Percentiles rank a stretch among this genome's conserved stretches.
Conservation (phyloP, 53 echinoderm and acorn worm species). For the Apostichopus leukothele region DNA sequence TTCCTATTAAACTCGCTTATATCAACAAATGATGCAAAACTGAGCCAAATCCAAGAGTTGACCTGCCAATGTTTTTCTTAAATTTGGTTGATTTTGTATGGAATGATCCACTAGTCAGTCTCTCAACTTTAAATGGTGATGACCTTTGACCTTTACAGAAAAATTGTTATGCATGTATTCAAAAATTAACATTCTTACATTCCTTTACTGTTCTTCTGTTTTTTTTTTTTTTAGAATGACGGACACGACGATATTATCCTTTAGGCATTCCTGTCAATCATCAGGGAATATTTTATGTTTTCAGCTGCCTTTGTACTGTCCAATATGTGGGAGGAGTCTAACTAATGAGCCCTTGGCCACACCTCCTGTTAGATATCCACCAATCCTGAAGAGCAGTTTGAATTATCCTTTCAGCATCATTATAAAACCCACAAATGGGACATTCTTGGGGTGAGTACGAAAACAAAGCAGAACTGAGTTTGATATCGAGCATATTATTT, state of each 20-base stretch:
- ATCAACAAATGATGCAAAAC: too few relatives aligned
- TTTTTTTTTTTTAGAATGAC: background rate
- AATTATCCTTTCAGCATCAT: conserved; percentile 61
- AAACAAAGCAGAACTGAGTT: too few relatives aligned
- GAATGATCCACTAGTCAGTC: too few relatives aligned
- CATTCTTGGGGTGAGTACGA: conserved; percentile 65
- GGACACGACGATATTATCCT: conserved; percentile 43
- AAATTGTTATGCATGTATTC: too few relatives aligned
- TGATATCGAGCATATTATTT: too few relatives aligned
- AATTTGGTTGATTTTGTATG: too few relatives aligned
- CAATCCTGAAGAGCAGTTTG: conserved; percentile 60
- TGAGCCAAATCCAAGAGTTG: too few relatives aligned
- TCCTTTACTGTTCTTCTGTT: background rate
- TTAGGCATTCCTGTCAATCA: conserved; percentile 60
- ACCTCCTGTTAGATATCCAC: conserved; percentile 73
- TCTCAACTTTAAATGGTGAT: too few relatives aligned
- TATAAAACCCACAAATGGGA: conserved; percentile 84
- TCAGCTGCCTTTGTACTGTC: conserved; percentile 53
- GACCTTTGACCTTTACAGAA: too few relatives aligned
- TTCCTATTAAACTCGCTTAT: too few relatives aligned
- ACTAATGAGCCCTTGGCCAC: conserved; percentile 46
- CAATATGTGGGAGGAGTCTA: conserved; percentile 53
- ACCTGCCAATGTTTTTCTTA: too few relatives aligned
- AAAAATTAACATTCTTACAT: too few relatives aligned
- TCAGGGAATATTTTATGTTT: conserved; percentile 57